These are phyloP conservation scores for Pharmacophagus antenor DNA, from an alignment of 2,888 invertebrate genomes.

Conservation along the genomic window DNA sequence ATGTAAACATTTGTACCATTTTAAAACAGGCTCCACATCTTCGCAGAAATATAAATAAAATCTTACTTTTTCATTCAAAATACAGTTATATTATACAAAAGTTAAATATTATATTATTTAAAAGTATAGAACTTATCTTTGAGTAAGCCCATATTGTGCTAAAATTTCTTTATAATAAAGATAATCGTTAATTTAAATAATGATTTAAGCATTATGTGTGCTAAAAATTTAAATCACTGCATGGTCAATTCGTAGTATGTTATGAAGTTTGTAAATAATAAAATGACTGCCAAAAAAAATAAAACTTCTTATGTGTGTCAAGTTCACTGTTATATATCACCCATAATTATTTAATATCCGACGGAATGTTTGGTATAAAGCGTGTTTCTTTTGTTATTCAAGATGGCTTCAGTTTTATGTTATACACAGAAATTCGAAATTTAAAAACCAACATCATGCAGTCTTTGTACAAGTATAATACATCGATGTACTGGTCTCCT, in stretches of 20 bases:
- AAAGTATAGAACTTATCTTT: no score
- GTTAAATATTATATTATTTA: no score
- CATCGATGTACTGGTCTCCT: no score
- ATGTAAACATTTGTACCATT: no score
- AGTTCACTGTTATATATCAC: constrained; percentile 38
- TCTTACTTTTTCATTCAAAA: no score
- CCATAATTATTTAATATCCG: constrained; percentile 40
- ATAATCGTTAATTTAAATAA: no score
- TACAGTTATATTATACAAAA: no score
- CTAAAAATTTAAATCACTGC: not conserved
- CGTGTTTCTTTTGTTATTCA: constrained; percentile 11
- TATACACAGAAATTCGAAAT: constrained; percentile 23
- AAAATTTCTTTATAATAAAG: no score
- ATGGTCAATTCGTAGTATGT: constrained; percentile 3
- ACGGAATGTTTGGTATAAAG: constrained; percentile 35
- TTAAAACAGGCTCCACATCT: no score
- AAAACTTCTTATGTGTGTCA: constrained; percentile 38
- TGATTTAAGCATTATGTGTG: not conserved
- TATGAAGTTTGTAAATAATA: constrained; percentile 34
- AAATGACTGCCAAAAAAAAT: constrained; percentile 33
- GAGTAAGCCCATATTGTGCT: no score
- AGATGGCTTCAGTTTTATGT: not conserved
- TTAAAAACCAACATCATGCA: not conserved
- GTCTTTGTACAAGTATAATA: not conserved
- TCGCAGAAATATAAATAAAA: no score